Conservation (phyloP, 2,888 invertebrate species). For the Campoplex capitator region DNA sequence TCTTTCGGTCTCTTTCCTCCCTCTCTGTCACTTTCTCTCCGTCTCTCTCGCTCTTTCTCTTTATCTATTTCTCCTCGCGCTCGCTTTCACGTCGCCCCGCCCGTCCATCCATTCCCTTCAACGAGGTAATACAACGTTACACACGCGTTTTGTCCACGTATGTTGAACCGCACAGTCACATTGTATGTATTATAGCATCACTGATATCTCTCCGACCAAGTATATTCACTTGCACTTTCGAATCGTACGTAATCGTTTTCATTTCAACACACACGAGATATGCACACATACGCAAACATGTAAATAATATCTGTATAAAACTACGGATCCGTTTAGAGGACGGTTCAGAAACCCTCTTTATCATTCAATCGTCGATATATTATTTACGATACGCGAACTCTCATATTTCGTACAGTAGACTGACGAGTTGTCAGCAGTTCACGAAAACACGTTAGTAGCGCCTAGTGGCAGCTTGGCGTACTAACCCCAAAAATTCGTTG, state of each 20-base stretch:
- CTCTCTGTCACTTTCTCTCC: constrained; percentile 32
- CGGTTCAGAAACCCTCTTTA: not conserved
- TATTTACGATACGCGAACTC: not conserved
- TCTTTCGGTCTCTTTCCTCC: constrained; percentile 47
- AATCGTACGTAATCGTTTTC: constrained; percentile 32
- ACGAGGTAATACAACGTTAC: constrained; percentile 42
- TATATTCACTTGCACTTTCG: constrained; percentile 81
- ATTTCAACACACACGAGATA: not conserved
- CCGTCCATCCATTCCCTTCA: constrained; percentile 40
- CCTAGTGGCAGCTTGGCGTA: not conserved
- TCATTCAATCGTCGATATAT: not conserved
- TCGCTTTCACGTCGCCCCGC: constrained; percentile 30
- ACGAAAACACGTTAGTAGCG: not conserved
- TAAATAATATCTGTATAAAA: not conserved
- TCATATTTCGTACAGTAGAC: not conserved
- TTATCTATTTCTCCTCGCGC: constrained; percentile 25
- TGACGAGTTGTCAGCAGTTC: not conserved
- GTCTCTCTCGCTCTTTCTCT: constrained; percentile 50
- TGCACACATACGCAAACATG: not conserved
- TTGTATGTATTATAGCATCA: constrained; percentile 40
- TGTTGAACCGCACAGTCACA: constrained; percentile 21
- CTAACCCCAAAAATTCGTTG: not conserved
- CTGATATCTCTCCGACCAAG: constrained; percentile 60
- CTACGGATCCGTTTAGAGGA: not conserved
- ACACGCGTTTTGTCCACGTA: constrained; percentile 6